Evolutionary conservation across 1,140 invertebrate genomes (phyloP).

Genomic region (Camponotus floridanus): DNA sequence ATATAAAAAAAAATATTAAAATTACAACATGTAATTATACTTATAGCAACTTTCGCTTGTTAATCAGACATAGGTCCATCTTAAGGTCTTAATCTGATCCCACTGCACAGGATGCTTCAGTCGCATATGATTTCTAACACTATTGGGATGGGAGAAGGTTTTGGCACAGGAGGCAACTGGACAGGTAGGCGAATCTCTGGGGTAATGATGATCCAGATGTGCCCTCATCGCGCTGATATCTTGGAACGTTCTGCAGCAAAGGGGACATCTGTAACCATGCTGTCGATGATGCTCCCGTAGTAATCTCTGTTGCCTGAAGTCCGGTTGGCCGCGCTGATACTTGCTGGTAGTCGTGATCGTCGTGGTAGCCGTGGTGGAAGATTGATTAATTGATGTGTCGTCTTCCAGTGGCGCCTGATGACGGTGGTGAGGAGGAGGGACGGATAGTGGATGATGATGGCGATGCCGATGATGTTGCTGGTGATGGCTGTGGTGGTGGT

Average conservation of each 20-base stretch:
- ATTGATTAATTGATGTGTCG: slow-evolving; percentile 64
- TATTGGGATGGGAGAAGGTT: slow-evolving; percentile 93
- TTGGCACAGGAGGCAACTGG: slow-evolving; percentile 91
- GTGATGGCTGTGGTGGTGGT: slow-evolving; percentile 85
- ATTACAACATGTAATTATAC: slow-evolving; percentile 13
- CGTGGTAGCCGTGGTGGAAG: slow-evolving; percentile 56
- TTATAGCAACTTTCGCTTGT: slow-evolving; percentile 32
- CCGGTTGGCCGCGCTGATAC: slow-evolving; percentile 75
- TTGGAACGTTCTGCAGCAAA: slow-evolving; percentile 89
- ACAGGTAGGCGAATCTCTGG: slow-evolving; percentile 92
- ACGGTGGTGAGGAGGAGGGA: slow-evolving; percentile 79
- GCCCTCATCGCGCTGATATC: slow-evolving; percentile 89
- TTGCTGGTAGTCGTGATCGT: slow-evolving; percentile 72
- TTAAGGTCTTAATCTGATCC: slow-evolving; percentile 93
- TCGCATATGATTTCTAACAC: slow-evolving; percentile 94
- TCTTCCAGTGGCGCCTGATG: slow-evolving; percentile 76
- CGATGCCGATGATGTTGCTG: slow-evolving; percentile 86
- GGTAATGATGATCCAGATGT: slow-evolving; percentile 93
- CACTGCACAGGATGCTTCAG: slow-evolving; percentile 92
- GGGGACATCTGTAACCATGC: slow-evolving; percentile 88
- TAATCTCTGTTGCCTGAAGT: slow-evolving; percentile 82
- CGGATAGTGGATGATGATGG: slow-evolving; percentile 79
- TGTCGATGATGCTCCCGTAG: slow-evolving; percentile 79
- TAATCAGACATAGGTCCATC: slow-evolving; percentile 89
- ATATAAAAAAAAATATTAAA: slow-evolving; percentile 16